Evolutionary conservation across 1,140 invertebrate genomes (phyloP), one percentile per base, ranked within the genome.

Genomic region (Pogonus chalceus): DNA sequence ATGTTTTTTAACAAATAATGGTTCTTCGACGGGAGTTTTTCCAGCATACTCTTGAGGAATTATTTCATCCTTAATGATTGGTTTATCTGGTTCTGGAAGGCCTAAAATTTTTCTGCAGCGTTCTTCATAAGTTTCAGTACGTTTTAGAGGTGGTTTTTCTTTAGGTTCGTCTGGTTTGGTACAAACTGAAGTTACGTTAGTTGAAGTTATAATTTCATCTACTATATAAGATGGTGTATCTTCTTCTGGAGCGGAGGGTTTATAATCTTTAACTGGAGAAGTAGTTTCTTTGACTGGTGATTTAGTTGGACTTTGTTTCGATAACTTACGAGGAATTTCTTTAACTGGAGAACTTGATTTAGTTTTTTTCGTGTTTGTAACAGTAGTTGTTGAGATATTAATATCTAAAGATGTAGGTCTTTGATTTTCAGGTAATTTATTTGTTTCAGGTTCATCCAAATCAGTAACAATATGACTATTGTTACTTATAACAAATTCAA

Each of bases 91-190:
- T 4, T 9, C 9, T 12, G 37, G 9, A 43, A 43, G 37, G 3
- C 81, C 81, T 31, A 83, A 63, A 55, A 83, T 81, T 60, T 82
- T 76, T 23, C 77, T 69, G 59, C 80, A 82, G n/a, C 80, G 71
- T 67, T 83, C 80, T 68, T 83, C 81, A 52, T 82, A 83, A n/a
- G 81, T 83, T 65, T 83, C 80, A 35, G 78, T 77, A 60, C 80
- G 73, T 57, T 72, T 72, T 46, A 78, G 68, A 23, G 72, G 73
- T 20, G 70, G 71, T 57, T 71, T 74, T 20, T 61, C 23, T 63
- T 70, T 71, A 2, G 59, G 31, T 14, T 53, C 61, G 20, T 65
- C 22, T 4, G 23, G 60, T 64, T 49, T 58, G 23, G 47, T 46
- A 31, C 46, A 39, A 22, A 43, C 31, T 2, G 24, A n/a, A 12